Percentiles rank a stretch among this genome's conserved stretches.
phyloP scores from a whole-genome alignment of 2,113 vertebrate genomes.

The Phrynosoma blainvillii region DNA sequence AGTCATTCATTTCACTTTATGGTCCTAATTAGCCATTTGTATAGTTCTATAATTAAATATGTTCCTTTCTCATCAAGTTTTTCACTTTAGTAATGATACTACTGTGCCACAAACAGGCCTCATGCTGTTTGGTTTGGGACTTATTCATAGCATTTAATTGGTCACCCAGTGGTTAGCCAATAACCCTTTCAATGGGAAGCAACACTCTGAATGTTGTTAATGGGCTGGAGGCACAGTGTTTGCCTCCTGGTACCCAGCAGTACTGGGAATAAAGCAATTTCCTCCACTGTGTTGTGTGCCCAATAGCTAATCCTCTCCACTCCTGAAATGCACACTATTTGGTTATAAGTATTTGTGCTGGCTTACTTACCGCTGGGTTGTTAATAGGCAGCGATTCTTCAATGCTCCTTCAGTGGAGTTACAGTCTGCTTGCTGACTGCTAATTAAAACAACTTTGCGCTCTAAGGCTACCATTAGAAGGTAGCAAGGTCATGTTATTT shows the following conservation, averaged over 20 bases:
- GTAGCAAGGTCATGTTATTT: constrained; percentile 83
- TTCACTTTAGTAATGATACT: constrained; percentile 90
- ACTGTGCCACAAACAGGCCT: constrained; percentile 89
- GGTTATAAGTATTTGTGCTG: constrained; percentile 88
- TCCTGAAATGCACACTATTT: constrained; percentile 90
- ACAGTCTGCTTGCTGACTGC: constrained; percentile 87
- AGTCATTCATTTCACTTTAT: constrained; percentile 89
- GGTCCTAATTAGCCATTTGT: constrained; percentile 89
- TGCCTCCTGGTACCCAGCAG: constrained; percentile 88
- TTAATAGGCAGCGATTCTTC: constrained; percentile 90
- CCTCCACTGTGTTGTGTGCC: constrained; percentile 88
- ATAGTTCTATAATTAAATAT: constrained; percentile 92
- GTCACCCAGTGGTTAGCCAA: constrained; percentile 92
- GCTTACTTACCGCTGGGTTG: constrained; percentile 88
- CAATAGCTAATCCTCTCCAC: constrained; percentile 88
- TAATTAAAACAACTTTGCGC: constrained; percentile 88
- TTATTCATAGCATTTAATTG: constrained; percentile 91
- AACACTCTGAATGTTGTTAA: constrained; percentile 86
- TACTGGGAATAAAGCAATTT: constrained; percentile 91
- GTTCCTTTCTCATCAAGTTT: constrained; percentile 90
- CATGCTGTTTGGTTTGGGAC: constrained; percentile 89
- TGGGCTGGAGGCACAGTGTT: constrained; percentile 86
- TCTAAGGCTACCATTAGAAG: constrained; percentile 79
- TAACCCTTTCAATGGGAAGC: constrained; percentile 88
- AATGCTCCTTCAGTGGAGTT: constrained; percentile 86